phyloP scores from a whole-genome alignment of 2,888 invertebrate genomes.

The Mythimna loreyi region DNA sequence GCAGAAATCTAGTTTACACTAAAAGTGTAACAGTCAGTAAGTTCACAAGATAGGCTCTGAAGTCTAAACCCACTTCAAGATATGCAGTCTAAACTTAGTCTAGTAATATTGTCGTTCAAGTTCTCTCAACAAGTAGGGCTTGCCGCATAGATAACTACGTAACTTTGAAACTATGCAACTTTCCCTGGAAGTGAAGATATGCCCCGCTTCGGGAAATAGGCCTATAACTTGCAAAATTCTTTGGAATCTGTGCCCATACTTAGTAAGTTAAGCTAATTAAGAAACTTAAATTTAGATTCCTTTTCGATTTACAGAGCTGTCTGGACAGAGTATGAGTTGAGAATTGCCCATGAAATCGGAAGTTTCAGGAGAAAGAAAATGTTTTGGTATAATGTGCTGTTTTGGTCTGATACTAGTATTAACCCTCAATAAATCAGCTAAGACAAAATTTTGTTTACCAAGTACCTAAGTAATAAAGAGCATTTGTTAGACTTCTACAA shows the following conservation, averaged over 20 bases:
- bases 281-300: background rate
- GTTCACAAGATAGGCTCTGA: background rate
- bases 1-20: no score
- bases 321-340: background rate
- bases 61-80: slow-evolving; percentile 25
- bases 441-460: background rate
- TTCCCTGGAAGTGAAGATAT: slow-evolving; percentile 32
- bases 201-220: slow-evolving; percentile 27
- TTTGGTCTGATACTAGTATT: no score
- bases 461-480: background rate
- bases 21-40: slow-evolving; percentile 11
- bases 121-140: slow-evolving; percentile 53
- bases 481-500: background rate
- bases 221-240: slow-evolving; percentile 38
- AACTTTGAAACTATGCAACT: slow-evolving; percentile 39
- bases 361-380: no score
- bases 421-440: no score
- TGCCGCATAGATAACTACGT: slow-evolving; percentile 33
- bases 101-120: slow-evolving; percentile 20
- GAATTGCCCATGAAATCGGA: no score
- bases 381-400: no score
- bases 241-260: slow-evolving; percentile 15
- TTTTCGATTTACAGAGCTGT: background rate
- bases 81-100: slow-evolving; percentile 34
- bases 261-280: slow-evolving; percentile 19